phyloP scores from a whole-genome alignment of 2,888 invertebrate species.

The Embidobia sp. region DNA sequence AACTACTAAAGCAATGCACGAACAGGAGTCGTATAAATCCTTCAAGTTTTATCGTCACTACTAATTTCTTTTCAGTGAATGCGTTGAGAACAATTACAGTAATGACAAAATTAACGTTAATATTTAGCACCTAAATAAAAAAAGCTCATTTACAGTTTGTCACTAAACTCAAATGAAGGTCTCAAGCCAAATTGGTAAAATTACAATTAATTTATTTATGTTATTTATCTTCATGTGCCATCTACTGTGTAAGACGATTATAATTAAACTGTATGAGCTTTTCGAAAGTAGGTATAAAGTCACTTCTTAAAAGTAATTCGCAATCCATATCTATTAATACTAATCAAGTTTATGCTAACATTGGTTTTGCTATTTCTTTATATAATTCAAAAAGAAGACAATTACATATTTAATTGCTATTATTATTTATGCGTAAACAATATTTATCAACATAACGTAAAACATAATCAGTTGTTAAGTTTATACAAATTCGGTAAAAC shows the following conservation, averaged over 20 bases:
- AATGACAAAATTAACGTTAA: slow-evolving; percentile 3
- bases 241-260: slow-evolving; percentile 4
- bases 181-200: too few relatives aligned
- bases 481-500: too few relatives aligned
- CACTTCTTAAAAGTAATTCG: slow-evolving; percentile 4
- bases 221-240: background rate
- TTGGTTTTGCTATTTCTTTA: too few relatives aligned
- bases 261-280: slow-evolving; percentile 29
- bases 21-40: slow-evolving; percentile 4
- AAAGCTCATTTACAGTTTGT: slow-evolving; percentile 25
- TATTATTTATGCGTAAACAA: too few relatives aligned
- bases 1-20: slow-evolving; percentile 27
- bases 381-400: too few relatives aligned
- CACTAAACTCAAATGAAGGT: too few relatives aligned
- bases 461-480: too few relatives aligned
- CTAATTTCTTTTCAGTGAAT: slow-evolving; percentile 2
- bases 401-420: too few relatives aligned
- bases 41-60: slow-evolving; percentile 5
- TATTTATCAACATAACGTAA: too few relatives aligned
- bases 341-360: too few relatives aligned
- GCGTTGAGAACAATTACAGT: too few relatives aligned
- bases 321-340: background rate
- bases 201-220: too few relatives aligned
- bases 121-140: slow-evolving; percentile 10
- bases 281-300: slow-evolving; percentile 20